phyloP scores from a whole-genome alignment of 1,140 invertebrate species.

The Dufourea novaeangliae region DNA sequence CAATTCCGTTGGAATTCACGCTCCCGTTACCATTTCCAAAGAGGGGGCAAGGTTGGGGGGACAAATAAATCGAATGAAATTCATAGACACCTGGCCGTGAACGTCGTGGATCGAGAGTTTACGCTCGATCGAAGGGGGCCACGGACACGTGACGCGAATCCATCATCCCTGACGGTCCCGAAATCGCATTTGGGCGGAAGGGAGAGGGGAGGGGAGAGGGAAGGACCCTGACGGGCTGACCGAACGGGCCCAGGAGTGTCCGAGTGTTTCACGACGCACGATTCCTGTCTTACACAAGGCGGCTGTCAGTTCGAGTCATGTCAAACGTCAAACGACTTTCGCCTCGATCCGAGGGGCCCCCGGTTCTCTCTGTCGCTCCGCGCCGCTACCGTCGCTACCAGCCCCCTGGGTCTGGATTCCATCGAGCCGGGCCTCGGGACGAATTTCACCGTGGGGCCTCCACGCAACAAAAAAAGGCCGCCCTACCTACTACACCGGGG shows the following conservation, averaged over 20 bases:
- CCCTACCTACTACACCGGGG: no score
- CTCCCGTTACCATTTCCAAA: neutral
- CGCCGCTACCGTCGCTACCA: constrained; percentile 16
- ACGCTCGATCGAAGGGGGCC: neutral
- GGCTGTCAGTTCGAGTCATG: constrained; percentile 68
- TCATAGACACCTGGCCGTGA: neutral
- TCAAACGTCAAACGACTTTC: constrained; percentile 65
- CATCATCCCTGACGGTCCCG: constrained; percentile 56
- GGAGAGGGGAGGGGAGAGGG: no score
- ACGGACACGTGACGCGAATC: constrained; percentile 55
- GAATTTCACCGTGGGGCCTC: constrained; percentile 8
- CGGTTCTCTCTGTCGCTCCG: constrained; percentile 9
- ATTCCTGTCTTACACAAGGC: constrained; percentile 64
- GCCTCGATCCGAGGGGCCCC: constrained; percentile 38
- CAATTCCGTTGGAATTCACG: constrained; percentile 3
- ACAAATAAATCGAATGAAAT: neutral
- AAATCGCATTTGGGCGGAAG: constrained; percentile 35
- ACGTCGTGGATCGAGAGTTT: neutral
- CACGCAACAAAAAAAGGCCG: constrained; percentile 39
- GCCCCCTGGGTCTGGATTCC: constrained; percentile 11
- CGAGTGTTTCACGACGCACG: constrained; percentile 49
- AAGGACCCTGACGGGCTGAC: neutral
- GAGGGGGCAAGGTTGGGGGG: neutral
- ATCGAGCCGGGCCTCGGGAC: neutral
- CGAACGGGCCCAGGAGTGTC: constrained; percentile 7